A percentile compares a stretch with the other conserved stretches of the same genome.
These are phyloP conservation scores for Catalaphyllia jardinei DNA, from an alignment of 64 coral and sea anemone genomes.

Conservation along the genomic window DNA sequence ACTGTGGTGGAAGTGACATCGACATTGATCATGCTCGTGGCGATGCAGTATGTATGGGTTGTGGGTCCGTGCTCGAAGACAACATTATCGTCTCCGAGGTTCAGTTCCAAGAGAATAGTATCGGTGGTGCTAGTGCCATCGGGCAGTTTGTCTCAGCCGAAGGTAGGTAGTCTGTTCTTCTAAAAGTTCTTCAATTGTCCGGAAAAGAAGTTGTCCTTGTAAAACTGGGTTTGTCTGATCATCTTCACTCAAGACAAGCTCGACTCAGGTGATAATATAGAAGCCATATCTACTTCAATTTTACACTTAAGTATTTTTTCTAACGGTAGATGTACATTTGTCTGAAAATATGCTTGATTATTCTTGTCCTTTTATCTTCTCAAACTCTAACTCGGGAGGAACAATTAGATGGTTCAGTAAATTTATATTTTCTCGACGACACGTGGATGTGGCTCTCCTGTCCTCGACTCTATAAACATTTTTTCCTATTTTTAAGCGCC, in stretches of 20 bases:
- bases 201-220: too few relatives aligned
- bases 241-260: too few relatives aligned
- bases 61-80: conserved; percentile 96
- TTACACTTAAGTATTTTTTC: too few relatives aligned
- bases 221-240: too few relatives aligned
- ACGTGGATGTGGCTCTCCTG: not conserved
- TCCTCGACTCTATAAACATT: not conserved
- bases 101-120: conserved; percentile 94
- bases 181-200: not conserved
- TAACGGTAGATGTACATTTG: too few relatives aligned
- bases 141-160: conserved; percentile 97
- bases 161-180: conserved; percentile 44
- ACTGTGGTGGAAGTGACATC: conserved; percentile 96
- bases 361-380: not conserved
- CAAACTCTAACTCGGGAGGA: not conserved
- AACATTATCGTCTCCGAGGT: conserved; percentile 98
- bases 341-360: too few relatives aligned
- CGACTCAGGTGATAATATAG: too few relatives aligned
- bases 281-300: too few relatives aligned
- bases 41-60: conserved; percentile 92
- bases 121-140: conserved; percentile 93
- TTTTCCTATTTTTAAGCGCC: not conserved
- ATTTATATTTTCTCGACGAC: not conserved
- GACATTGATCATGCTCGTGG: conserved; percentile 94
- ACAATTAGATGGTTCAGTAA: not conserved